phyloP scores from a whole-genome alignment of 2,888 invertebrate species.

The Buathra laborator region DNA sequence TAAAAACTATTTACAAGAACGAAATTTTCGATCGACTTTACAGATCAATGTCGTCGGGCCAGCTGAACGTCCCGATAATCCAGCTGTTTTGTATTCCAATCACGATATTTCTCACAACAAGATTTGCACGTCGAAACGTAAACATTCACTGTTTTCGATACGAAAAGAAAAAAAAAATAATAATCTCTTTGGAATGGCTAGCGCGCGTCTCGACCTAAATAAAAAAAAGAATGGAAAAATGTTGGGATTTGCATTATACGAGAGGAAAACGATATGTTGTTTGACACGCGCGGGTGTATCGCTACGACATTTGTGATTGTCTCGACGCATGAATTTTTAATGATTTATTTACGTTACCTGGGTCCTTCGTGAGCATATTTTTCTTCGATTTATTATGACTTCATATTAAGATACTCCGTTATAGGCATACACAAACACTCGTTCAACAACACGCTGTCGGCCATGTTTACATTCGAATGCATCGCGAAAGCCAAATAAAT shows the following conservation, averaged over 20 bases:
- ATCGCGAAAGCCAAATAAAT: conserved; percentile 63
- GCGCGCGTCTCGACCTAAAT: conserved; percentile 35
- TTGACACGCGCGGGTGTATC: background rate
- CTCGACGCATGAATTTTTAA: background rate
- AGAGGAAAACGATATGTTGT: conserved; percentile 26
- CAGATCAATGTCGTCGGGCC: conserved; percentile 68
- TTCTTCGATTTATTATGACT: conserved; percentile 73
- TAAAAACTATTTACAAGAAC: background rate
- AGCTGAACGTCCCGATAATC: conserved; percentile 73
- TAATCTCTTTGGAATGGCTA: background rate
- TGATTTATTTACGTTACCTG: conserved; percentile 74
- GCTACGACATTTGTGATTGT: background rate
- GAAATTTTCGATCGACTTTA: conserved; percentile 11
- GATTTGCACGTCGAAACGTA: no score
- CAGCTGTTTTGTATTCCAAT: conserved; percentile 71
- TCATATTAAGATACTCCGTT: conserved; percentile 70
- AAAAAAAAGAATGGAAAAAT: conserved; percentile 35
- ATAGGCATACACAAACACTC: conserved; percentile 78
- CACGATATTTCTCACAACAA: no score
- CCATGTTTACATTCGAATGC: conserved; percentile 82
- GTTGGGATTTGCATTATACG: conserved; percentile 58
- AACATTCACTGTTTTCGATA: no score
- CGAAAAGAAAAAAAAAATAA: background rate
- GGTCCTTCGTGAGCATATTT: conserved; percentile 77
- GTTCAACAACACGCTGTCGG: conserved; percentile 82